These are phyloP conservation scores for Fistularia commersonii DNA, from an alignment of 2,797 vertebrate genomes.

Conservation along the genomic window DNA sequence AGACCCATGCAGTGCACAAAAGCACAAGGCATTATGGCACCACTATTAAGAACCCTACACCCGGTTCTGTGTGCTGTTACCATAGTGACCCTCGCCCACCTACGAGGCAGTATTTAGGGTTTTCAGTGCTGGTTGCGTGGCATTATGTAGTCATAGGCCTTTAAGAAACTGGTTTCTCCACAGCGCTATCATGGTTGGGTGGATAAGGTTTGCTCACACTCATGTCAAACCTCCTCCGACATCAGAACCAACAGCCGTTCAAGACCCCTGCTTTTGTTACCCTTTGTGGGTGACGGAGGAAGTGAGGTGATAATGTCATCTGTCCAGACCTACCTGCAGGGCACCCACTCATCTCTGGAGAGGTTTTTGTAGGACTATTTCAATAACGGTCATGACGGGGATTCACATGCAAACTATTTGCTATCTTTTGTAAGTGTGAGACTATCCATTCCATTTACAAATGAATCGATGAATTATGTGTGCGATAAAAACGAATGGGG, in stretches of 20 bases:
- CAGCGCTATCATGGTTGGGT: slow-evolving; percentile 33
- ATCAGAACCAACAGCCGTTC: slow-evolving; percentile 35
- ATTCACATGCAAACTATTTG: too few relatives aligned
- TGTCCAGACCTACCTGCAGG: slow-evolving; percentile 1
- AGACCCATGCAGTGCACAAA: slow-evolving; percentile 33
- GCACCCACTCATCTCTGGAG: too few relatives aligned
- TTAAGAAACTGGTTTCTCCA: slow-evolving; percentile 48
- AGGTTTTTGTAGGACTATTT: too few relatives aligned
- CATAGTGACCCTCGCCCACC: slow-evolving; percentile 69
- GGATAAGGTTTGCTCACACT: slow-evolving; percentile 28
- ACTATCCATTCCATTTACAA: too few relatives aligned
- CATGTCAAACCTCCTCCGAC: slow-evolving; percentile 39
- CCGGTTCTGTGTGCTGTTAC: slow-evolving; percentile 47
- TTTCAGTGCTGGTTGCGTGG: slow-evolving; percentile 80
- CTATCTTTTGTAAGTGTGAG: too few relatives aligned
- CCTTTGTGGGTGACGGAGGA: slow-evolving; percentile 82
- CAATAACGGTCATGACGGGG: too few relatives aligned
- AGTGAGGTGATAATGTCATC: slow-evolving; percentile 62
- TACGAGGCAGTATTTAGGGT: slow-evolving; percentile 56
- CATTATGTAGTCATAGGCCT: slow-evolving; percentile 48
- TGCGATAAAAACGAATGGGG: too few relatives aligned
- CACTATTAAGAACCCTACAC: slow-evolving; percentile 29
- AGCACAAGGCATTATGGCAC: slow-evolving; percentile 35
- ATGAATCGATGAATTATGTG: too few relatives aligned
- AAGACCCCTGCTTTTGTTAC: slow-evolving; percentile 57